Evolutionary conservation across 2,888 invertebrate genomes (phyloP), one percentile per base, ranked within the genome.

Genomic region (Caenorhabditis sp.): DNA sequence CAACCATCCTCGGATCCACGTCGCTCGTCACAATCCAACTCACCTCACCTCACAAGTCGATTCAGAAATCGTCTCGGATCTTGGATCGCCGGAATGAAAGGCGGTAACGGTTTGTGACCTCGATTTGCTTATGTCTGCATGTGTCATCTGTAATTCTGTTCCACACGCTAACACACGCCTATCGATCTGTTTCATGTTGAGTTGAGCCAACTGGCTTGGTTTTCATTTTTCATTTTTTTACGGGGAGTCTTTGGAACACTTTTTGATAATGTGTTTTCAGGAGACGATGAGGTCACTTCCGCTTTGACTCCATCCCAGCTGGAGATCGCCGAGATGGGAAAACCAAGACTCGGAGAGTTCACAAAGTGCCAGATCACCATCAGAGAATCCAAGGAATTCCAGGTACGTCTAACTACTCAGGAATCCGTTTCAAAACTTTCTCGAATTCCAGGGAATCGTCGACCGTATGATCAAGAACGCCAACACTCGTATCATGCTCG

Each of bases 381-480:
- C 92, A 96, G 96, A 92, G 99, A 99, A 93, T 98, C 97, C 94
- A 96, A 96, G 93, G 98, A 99, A 94, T 99, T 99, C 93, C 98
- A 97, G 95, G 97, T 97, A 93, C 87, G 51, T 14, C 8, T 4
- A 10, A 28, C 24, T 14, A 1, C 10, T 0, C 14, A 5, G 1
- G 2, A 5, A 54, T 26, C 6, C 12, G 26, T 12, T 54, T 26
- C 26, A 12, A 10, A 10, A 14, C 54, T 26, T 8, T 26, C 4
- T 22, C 26, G 2, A 3, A 54, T 66, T 90, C 73, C 81, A 92
- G 92, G 88, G 89, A 70, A 88, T 92, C 96, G 98, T 99, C 84
- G 99, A 99, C 94, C 97, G 98, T 93, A 94, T 99, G 93, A 96
- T 99, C 89, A 97, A 98, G 94, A 95, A 97, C 92, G 97, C 98